Conservation (phyloP, 37 sponge, comb jelly and placozoan species). For the Bolinopsis microptera region DNA sequence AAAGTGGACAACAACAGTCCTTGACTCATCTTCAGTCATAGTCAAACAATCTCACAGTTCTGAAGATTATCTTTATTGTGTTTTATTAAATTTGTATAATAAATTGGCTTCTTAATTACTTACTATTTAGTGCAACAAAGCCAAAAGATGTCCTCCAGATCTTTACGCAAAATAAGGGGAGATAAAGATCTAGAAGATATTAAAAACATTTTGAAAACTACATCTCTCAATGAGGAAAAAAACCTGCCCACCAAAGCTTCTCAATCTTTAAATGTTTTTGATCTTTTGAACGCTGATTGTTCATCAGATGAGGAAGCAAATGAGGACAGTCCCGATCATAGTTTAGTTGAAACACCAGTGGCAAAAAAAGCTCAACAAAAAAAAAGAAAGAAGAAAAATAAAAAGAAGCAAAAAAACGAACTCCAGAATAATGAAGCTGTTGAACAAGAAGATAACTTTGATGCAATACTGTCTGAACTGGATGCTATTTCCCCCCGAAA, state of each 20-base stretch:
- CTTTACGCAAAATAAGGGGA: neutral
- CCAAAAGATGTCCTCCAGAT: slow-evolving; percentile 15
- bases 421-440: neutral
- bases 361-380: neutral
- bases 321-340: neutral
- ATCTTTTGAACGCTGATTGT: neutral
- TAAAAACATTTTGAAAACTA: neutral
- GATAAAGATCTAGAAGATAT: neutral
- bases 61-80: too few species aligned
- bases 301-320: neutral
- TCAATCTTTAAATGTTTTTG: slow-evolving; percentile 38
- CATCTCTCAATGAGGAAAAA: neutral
- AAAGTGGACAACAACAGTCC: too few species aligned
- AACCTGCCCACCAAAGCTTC: neutral
- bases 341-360: neutral
- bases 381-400: slow-evolving; percentile 13
- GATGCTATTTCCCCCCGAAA: neutral
- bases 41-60: too few species aligned
- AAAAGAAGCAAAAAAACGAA: neutral
- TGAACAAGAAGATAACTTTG: neutral
- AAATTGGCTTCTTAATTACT: too few species aligned
- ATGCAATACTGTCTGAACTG: neutral
- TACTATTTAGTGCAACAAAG: too few species aligned
- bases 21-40: too few species aligned
- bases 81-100: too few species aligned